These are phyloP conservation scores for Phylloscopus whistleri DNA, from an alignment of 2,113 vertebrate genomes.

Conservation along the genomic window DNA sequence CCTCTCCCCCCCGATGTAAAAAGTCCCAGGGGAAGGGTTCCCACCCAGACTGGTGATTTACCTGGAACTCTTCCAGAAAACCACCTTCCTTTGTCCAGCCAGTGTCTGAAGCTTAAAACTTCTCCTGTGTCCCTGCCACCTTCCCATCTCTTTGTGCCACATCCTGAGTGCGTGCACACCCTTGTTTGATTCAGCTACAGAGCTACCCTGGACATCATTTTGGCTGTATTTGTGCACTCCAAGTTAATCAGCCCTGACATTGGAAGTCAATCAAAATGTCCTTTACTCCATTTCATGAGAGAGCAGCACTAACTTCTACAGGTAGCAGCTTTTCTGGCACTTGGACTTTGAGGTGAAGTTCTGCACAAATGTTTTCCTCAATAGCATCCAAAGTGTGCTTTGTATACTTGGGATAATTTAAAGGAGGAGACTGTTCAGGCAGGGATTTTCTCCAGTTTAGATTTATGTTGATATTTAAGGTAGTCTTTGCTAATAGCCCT, in stretches of 20 bases:
- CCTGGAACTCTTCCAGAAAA: neutral
- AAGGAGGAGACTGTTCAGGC: neutral
- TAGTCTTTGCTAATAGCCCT: neutral
- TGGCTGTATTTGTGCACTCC: neutral
- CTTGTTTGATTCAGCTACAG: neutral
- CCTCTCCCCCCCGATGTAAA: neutral
- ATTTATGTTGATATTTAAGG: neutral
- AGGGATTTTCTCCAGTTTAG: neutral
- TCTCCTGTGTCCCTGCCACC: neutral
- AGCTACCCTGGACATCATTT: rapidly evolving
- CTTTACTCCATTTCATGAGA: neutral
- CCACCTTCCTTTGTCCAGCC: neutral
- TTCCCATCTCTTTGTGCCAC: neutral
- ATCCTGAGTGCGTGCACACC: neutral
- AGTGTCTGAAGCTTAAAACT: neutral
- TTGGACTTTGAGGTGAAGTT: neutral
- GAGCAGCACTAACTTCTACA: neutral
- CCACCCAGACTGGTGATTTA: neutral
- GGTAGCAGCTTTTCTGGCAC: neutral
- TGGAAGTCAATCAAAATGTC: neutral
- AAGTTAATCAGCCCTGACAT: neutral
- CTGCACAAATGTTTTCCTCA: neutral
- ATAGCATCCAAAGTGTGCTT: neutral
- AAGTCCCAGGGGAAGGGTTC: neutral
- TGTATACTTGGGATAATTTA: neutral